Evolutionary conservation across 1,140 invertebrate species (phyloP).

Genomic region (Drosophila orosa): DNA sequence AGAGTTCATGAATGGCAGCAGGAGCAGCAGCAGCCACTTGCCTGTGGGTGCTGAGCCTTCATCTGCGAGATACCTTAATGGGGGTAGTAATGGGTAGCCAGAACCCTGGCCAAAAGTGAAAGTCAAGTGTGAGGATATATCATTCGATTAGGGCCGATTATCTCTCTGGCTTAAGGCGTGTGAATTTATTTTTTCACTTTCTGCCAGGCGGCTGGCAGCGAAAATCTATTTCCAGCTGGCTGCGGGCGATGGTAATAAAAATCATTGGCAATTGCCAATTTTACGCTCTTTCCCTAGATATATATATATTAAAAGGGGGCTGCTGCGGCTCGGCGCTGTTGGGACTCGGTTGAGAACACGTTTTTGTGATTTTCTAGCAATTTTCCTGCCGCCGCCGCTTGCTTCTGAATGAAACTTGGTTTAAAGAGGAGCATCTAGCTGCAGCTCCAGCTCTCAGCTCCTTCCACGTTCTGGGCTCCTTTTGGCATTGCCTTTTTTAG

Average conservation of each 20-base stretch:
- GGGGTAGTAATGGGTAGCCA: neutral
- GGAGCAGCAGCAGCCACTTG: conserved; percentile 7
- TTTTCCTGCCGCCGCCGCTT: conserved; percentile 65
- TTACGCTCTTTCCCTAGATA: conserved; percentile 62
- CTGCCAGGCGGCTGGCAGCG: conserved; percentile 17
- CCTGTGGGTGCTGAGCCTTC: conserved; percentile 48
- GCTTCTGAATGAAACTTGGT: conserved; percentile 72
- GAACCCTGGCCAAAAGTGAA: conserved; percentile 37
- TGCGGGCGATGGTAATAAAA: conserved; percentile 68
- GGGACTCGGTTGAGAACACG: conserved; percentile 58
- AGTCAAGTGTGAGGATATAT: conserved; percentile 25
- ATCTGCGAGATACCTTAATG: conserved; percentile 29
- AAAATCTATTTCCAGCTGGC: conserved; percentile 59
- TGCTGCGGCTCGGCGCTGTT: neutral
- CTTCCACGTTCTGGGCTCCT: conserved; percentile 61
- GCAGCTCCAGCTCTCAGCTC: conserved; percentile 13
- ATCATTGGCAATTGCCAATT: conserved; percentile 82
- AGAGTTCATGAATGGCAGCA: conserved; percentile 58
- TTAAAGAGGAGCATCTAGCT: conserved; percentile 52
- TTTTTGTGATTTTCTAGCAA: conserved; percentile 84
- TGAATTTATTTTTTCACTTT: conserved; percentile 68
- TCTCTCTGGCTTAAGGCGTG: conserved; percentile 36
- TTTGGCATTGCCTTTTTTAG: conserved; percentile 66
- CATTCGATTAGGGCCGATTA: conserved; percentile 32
- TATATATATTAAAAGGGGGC: conserved; percentile 68